Evolutionary conservation across 2,113 vertebrate species (phyloP).

Genomic region (Brachionichthys hirsutus): DNA sequence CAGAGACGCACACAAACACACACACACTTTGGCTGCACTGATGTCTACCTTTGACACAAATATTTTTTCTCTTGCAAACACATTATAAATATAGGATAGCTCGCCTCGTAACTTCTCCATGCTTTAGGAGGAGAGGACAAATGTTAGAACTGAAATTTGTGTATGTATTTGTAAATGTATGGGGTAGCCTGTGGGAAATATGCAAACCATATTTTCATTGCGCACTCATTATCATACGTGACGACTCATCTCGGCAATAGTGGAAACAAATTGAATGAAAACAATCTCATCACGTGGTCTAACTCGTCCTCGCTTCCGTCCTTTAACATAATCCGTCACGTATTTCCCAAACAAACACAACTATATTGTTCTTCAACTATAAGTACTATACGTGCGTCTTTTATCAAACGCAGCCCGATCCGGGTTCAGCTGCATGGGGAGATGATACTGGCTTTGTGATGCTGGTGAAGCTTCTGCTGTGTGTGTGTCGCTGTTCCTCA

Average conservation of each 20-base stretch:
- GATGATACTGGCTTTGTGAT: constrained; percentile 29
- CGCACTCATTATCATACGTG: neutral
- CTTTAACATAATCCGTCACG: neutral
- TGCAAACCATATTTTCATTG: constrained; percentile 19
- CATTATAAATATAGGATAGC: too few species aligned
- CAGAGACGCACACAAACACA: constrained; percentile 11
- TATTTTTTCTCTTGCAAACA: too few species aligned
- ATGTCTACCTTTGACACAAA: constrained; percentile 32
- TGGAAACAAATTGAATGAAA: constrained; percentile 28
- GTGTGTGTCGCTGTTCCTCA: constrained; percentile 20
- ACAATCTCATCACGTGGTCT: neutral
- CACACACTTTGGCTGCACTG: constrained; percentile 25
- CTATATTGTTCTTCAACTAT: constrained; percentile 22
- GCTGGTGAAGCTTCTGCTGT: neutral
- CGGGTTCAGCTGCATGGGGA: neutral
- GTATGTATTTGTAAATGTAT: constrained; percentile 18
- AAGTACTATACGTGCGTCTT: constrained; percentile 13
- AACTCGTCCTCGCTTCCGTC: neutral
- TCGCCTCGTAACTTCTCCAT: too few species aligned
- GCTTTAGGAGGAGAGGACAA: neutral
- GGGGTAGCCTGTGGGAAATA: neutral
- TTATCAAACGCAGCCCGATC: neutral
- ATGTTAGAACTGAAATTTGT: constrained; percentile 17
- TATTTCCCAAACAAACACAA: constrained; percentile 44
- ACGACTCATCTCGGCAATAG: neutral